Evolutionary conservation across 2,113 vertebrate species (phyloP).

Genomic region (Tachysurus fulvidraco): DNA sequence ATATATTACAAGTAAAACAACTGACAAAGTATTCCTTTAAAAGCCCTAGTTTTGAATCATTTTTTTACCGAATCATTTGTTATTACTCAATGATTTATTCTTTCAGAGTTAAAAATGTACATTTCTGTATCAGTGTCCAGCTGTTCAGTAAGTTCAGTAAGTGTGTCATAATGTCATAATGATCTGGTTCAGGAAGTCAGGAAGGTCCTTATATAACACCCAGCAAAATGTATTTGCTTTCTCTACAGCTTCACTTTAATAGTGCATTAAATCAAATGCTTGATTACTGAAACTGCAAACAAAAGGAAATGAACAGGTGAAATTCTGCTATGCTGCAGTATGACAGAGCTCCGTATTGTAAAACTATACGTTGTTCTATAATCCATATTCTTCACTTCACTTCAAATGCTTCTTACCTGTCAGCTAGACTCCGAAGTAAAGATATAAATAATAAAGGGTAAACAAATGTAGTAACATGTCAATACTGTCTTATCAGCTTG

Average conservation of each 20-base stretch:
- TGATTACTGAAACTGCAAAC: constrained; percentile 24
- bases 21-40: constrained; percentile 24
- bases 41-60: constrained; percentile 38
- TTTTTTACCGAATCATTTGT: constrained; percentile 32
- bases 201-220: constrained; percentile 26
- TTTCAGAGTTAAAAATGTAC: constrained; percentile 27
- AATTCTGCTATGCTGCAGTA: not conserved
- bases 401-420: not conserved
- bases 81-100: constrained; percentile 31
- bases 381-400: no score
- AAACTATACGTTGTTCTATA: no score
- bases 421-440: not conserved
- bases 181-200: constrained; percentile 20
- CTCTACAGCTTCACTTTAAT: not conserved
- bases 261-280: constrained; percentile 30
- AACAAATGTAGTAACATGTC: not conserved
- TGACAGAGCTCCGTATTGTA: not conserved
- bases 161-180: constrained; percentile 8
- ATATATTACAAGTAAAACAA: constrained; percentile 23
- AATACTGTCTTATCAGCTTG: constrained; percentile 29
- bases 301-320: not conserved
- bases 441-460: not conserved
- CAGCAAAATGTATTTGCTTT: constrained; percentile 41
- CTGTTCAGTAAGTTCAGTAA: not conserved
- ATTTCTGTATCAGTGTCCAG: constrained; percentile 38